These are phyloP conservation scores for Hemibates koningsi DNA, from an alignment of 2,113 vertebrate species.

Conservation along the genomic window DNA sequence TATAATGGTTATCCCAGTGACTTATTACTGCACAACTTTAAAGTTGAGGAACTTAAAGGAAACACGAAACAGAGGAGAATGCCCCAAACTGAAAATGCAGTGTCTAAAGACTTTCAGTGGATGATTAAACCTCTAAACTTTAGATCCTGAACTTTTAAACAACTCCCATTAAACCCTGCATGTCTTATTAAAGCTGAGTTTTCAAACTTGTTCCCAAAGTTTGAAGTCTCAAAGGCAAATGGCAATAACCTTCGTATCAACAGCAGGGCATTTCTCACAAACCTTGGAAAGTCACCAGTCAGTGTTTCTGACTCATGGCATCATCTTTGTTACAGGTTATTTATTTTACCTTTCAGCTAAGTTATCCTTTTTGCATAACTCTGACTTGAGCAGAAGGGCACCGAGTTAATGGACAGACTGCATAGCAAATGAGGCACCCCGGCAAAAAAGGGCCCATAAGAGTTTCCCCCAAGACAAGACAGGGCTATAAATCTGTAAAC, in stretches of 20 bases:
- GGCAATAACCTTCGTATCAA: not conserved
- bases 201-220: not conserved
- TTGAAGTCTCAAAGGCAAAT: not conserved
- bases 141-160: not conserved
- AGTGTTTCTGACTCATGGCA: not conserved
- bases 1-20: not conserved
- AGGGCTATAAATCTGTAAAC: constrained; percentile 45
- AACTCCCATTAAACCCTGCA: not conserved
- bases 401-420: constrained; percentile 25
- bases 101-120: not conserved
- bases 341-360: constrained; percentile 37
- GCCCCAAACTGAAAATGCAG: not conserved
- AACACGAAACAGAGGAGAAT: not conserved
- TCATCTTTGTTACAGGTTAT: not conserved
- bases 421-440: constrained; percentile 25
- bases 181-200: not conserved
- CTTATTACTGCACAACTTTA: not conserved
- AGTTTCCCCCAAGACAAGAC: constrained; percentile 7
- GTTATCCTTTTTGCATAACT: constrained; percentile 26
- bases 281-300: not conserved
- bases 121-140: not conserved
- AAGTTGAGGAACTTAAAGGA: not conserved
- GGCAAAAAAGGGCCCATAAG: constrained; percentile 6
- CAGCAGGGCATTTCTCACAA: not conserved
- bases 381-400: constrained; percentile 15